Evolutionary conservation across 2,888 invertebrate species (phyloP), one percentile per base, ranked within the genome.

Genomic region (Choristoneura rosaceana): DNA sequence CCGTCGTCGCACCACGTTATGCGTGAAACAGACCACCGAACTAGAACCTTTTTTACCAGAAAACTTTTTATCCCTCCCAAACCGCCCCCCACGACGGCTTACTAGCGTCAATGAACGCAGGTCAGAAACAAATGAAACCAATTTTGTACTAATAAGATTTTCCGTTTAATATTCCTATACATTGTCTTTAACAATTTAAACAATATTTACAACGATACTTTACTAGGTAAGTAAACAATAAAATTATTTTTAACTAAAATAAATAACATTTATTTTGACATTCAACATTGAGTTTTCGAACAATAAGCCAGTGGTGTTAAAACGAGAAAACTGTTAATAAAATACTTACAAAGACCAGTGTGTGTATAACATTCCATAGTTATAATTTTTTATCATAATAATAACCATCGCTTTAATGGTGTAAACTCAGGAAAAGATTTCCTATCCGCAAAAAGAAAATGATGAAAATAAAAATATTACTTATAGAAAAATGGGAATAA

Each of bases 1-100:
- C 77, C 86, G 92, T 84, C 82, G 85, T 84, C 82, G 85, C 90
- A 89, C 85, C 82, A 76, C 81, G 79, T 92, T 92, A 92, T 80
- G 87, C 93, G 90, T 94, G 91, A 92, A 90, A 92, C 83, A 85
- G 93, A 90, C 93, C 92, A 92, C 94, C 93, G 80, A 68, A 79
- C 79, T 83, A 78, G 80, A 82, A 76, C 76, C 80, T 84, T 92
- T 93, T 93, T 93, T 90, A 84, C 80, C 78, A 80, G 78, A 78
- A 81, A 79, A 79, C 82, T 83, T 87, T 87, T 82, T 79, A 80
- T 78, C 17, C 79, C 76, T 45, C 63, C 63, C 71, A 62, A 15
- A 38, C 78, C 81, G 79, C 92, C 92, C 83, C 91, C 92, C 93
- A 93, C 88, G 93, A 84, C 69, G 92, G 77, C 71, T 69, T 71